phyloP scores from a whole-genome alignment of 2,797 vertebrate species.

The Odontamblyopus rebecca region DNA sequence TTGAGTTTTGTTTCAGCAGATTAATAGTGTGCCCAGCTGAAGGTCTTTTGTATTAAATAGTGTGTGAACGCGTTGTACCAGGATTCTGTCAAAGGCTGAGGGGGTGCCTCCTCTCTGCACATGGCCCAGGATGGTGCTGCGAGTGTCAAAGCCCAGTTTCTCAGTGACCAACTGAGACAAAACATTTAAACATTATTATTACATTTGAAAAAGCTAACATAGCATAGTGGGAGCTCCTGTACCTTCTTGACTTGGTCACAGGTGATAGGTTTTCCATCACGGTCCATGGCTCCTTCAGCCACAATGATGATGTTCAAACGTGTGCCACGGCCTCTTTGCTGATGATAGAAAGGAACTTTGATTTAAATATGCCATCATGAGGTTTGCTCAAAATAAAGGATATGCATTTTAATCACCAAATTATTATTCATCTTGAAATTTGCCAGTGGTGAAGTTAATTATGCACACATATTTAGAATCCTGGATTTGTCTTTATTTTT shows the following conservation, averaged over 20 bases:
- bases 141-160: conserved; percentile 90
- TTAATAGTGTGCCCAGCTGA: too few species aligned
- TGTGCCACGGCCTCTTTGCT: conserved; percentile 88
- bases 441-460: too few species aligned
- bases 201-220: not conserved
- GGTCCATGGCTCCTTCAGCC: conserved; percentile 88
- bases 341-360: not conserved
- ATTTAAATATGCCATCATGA: not conserved
- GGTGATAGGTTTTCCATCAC: conserved; percentile 82
- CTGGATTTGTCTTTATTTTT: not conserved
- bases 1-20: too few species aligned
- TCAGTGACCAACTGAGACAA: conserved; percentile 85
- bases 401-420: too few species aligned
- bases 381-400: too few species aligned
- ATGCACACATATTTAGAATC: too few species aligned
- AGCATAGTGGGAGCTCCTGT: not conserved
- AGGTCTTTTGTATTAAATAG: too few species aligned
- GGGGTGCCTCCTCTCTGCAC: conserved; percentile 95
- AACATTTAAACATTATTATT: conserved; percentile 14
- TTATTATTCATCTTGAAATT: too few species aligned
- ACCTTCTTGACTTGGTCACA: conserved; percentile 84
- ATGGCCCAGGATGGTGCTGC: conserved; percentile 90
- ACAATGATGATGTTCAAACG: conserved; percentile 95
- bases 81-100: conserved; percentile 93
- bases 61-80: conserved; percentile 70